These are phyloP conservation scores for Corydoras maculifer DNA, from an alignment of 2,113 vertebrate genomes.

Conservation along the genomic window DNA sequence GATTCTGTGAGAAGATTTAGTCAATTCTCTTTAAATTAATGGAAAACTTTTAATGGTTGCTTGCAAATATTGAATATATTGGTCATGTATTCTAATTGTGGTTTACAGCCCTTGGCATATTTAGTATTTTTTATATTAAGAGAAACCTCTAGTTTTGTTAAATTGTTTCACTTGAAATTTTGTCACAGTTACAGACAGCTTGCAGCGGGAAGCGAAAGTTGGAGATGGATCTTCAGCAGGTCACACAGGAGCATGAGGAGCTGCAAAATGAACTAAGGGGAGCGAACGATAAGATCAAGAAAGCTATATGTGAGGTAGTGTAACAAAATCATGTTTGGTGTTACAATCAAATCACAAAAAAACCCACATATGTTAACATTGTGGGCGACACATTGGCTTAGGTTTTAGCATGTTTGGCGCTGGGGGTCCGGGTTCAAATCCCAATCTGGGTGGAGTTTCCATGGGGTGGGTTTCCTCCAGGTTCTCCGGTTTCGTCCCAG, in stretches of 20 bases:
- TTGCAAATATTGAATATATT: neutral
- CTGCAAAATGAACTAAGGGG: conserved; percentile 58
- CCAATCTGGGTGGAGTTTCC: no score
- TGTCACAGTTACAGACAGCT: conserved; percentile 57
- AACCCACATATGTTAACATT: no score
- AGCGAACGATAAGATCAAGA: conserved; percentile 62
- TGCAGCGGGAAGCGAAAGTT: conserved; percentile 63
- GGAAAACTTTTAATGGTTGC: neutral
- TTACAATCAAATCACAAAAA: neutral
- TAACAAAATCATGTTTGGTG: neutral
- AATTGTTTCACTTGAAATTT: neutral
- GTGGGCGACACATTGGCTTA: no score
- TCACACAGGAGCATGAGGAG: conserved; percentile 70
- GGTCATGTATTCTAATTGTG: neutral
- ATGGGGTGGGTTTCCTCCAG: no score
- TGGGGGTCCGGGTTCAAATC: no score
- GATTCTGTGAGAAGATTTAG: neutral
- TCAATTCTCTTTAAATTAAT: neutral
- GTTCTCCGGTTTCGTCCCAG: no score
- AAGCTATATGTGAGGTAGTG: conserved; percentile 63
- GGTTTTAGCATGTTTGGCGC: no score
- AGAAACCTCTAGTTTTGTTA: neutral
- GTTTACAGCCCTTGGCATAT: neutral
- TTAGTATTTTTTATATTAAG: no score
- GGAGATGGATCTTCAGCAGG: conserved; percentile 67